Evolutionary conservation across 2,113 vertebrate species (phyloP).

Genomic region (Tragelaphus imberbis): DNA sequence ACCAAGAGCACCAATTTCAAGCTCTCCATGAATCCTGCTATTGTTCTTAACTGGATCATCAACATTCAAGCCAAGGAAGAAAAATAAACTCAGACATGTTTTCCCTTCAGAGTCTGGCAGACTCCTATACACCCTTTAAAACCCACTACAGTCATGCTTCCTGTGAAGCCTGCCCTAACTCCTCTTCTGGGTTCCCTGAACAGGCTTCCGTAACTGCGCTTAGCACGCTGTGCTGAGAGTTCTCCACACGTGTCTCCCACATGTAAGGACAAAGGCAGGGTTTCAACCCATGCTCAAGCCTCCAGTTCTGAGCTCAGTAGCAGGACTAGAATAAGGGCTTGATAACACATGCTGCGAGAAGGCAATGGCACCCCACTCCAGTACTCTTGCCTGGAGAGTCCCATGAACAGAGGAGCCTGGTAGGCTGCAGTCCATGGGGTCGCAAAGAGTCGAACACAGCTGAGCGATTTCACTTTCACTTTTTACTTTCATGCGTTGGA

Average conservation of each 20-base stretch:
- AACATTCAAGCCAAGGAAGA: not conserved
- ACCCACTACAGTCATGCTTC: not conserved
- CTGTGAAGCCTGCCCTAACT: not conserved
- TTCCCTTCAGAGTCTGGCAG: not conserved
- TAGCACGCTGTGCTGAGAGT: no score
- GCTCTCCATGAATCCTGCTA: not conserved
- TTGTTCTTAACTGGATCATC: not conserved
- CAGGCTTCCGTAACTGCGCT: not conserved
- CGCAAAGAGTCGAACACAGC: no score
- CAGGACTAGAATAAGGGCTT: not conserved
- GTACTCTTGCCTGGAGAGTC: no score
- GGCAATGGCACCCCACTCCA: no score
- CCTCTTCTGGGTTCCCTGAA: not conserved
- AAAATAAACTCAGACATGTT: not conserved
- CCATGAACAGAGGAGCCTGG: no score
- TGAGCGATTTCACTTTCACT: no score
- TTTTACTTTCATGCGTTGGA: no score
- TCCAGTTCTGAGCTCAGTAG: not conserved
- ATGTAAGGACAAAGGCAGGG: not conserved
- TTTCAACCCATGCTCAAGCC: rapidly evolving
- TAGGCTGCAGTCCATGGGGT: no score
- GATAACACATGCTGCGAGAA: not conserved
- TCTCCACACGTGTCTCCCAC: not conserved
- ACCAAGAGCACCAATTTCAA: not conserved
- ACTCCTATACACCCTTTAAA: slow-evolving; percentile 14